phyloP scores from a whole-genome alignment of 2,113 vertebrate species.

The Lophius piscatorius region DNA sequence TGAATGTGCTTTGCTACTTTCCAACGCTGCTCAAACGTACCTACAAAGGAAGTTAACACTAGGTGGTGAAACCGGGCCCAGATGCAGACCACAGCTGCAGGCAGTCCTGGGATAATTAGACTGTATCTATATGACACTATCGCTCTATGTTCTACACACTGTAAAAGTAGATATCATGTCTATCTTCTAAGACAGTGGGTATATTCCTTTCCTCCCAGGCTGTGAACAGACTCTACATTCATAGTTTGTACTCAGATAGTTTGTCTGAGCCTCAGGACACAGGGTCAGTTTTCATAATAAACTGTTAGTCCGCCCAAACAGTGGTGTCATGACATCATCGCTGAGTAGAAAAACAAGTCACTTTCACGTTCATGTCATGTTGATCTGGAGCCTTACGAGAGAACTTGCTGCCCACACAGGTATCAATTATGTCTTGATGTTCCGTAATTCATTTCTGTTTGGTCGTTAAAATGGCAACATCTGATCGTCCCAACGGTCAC shows the following conservation, averaged over 20 bases:
- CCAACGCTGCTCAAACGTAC: too few species aligned
- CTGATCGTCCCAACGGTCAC: too few species aligned
- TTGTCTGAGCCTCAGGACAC: conserved; percentile 64
- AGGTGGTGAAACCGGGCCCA: too few species aligned
- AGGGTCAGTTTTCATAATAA: conserved; percentile 66
- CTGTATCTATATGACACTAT: too few species aligned
- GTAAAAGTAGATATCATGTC: conserved; percentile 31
- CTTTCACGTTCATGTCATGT: conserved; percentile 28
- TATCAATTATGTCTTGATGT: neutral
- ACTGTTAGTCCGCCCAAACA: conserved; percentile 33
- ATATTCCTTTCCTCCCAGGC: neutral
- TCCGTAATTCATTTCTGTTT: neutral
- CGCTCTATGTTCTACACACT: conserved; percentile 2
- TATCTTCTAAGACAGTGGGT: conserved; percentile 18
- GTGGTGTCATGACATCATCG: conserved; percentile 60
- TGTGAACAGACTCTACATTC: conserved; percentile 18
- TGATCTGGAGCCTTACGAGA: conserved; percentile 5
- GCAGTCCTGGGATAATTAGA: too few species aligned
- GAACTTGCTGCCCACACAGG: neutral
- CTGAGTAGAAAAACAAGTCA: conserved; percentile 41
- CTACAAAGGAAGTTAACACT: too few species aligned
- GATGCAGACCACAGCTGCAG: too few species aligned
- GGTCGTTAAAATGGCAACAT: too few species aligned
- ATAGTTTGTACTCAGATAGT: conserved; percentile 41
- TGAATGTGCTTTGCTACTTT: too few species aligned